These are phyloP conservation scores for Crocallis elinguaria DNA, from an alignment of 2,888 invertebrate species.

Conservation along the genomic window DNA sequence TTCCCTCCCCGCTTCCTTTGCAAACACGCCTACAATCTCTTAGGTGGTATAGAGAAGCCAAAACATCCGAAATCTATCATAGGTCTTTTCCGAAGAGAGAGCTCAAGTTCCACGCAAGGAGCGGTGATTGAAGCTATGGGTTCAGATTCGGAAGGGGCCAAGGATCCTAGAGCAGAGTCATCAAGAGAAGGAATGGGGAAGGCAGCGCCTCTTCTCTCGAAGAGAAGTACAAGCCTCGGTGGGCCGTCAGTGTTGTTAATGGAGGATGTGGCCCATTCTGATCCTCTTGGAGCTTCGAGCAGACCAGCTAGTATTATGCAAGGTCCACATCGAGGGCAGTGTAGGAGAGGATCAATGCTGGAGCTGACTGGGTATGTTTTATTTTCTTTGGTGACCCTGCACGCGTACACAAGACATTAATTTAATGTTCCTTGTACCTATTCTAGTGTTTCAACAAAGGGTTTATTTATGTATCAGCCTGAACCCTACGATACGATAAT, in stretches of 20 bases:
- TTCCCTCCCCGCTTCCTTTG: conserved; percentile 53
- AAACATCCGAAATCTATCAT: conserved; percentile 94
- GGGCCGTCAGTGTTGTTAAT: conserved; percentile 85
- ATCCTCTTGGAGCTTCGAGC: conserved; percentile 86
- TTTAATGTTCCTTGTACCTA: not conserved
- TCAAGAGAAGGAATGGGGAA: conserved; percentile 67
- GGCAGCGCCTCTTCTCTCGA: conserved; percentile 70
- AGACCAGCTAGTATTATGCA: conserved; percentile 85
- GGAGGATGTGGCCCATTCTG: conserved; percentile 85
- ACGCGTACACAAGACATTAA: not conserved
- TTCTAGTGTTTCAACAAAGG: too few species aligned
- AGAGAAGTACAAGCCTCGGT: conserved; percentile 76
- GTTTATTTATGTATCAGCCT: too few species aligned
- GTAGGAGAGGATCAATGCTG: conserved; percentile 92
- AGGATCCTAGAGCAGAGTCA: conserved; percentile 68
- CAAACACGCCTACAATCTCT: conserved; percentile 49
- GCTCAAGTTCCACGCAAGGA: conserved; percentile 89
- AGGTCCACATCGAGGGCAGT: conserved; percentile 87
- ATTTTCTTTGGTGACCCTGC: not conserved
- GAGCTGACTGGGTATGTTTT: conserved; percentile 88
- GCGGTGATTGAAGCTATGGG: conserved; percentile 75
- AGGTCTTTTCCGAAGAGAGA: conserved; percentile 94
- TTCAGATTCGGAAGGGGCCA: conserved; percentile 84
- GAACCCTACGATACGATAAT: too few species aligned
- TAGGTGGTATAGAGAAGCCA: conserved; percentile 94